Percentiles rank a stretch among this genome's conserved stretches.
These are phyloP conservation scores for Coregonus sp. DNA, from an alignment of 2,797 vertebrate species.

Conservation along the genomic window DNA sequence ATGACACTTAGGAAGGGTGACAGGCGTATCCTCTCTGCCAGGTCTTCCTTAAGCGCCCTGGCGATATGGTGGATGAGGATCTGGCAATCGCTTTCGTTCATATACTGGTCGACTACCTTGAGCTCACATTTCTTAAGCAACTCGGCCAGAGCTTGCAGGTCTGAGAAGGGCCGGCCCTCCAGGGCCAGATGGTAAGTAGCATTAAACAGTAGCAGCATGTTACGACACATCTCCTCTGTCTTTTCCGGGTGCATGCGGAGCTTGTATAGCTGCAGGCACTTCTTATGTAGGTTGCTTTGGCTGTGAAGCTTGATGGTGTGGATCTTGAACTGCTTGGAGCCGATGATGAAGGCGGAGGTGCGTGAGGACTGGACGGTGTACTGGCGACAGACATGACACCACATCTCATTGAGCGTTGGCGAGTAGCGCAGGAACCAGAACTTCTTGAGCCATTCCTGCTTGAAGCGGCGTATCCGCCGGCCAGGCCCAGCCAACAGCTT, in stretches of 20 bases:
- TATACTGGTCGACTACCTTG: constrained; percentile 96
- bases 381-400: constrained; percentile 98
- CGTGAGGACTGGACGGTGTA: constrained; percentile 96
- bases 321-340: constrained; percentile 98
- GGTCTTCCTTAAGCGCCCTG: constrained; percentile 87
- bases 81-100: constrained; percentile 96
- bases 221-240: constrained; percentile 96
- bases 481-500: constrained; percentile 83
- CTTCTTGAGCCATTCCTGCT: constrained; percentile 97
- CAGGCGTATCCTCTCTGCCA: constrained; percentile 90
- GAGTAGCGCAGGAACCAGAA: constrained; percentile 98
- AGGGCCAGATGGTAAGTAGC: constrained; percentile 92
- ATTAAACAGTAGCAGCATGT: constrained; percentile 93
- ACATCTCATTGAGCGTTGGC: constrained; percentile 94
- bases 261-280: constrained; percentile 97
- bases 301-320: constrained; percentile 98
- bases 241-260: constrained; percentile 97
- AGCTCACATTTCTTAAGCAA: constrained; percentile 93
- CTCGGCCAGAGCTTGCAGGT: constrained; percentile 90
- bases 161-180: constrained; percentile 90
- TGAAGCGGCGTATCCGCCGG: constrained; percentile 91
- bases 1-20: constrained; percentile 93
- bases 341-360: constrained; percentile 95
- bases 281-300: constrained; percentile 98
- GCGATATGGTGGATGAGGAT: constrained; percentile 93